phyloP scores from a whole-genome alignment of 2,888 invertebrate species.

The Acanthacorydalis orientalis region DNA sequence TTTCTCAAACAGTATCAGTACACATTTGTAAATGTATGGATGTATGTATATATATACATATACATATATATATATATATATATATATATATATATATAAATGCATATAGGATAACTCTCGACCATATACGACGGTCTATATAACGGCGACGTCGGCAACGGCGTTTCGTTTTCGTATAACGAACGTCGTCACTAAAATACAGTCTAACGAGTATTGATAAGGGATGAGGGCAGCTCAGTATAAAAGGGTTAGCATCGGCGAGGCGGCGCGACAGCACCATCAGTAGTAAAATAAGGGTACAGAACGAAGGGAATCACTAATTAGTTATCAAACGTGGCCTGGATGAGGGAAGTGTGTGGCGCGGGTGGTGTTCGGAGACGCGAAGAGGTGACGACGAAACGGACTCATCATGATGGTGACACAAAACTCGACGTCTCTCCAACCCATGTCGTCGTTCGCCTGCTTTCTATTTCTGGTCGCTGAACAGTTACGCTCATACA shows the following conservation, averaged over 20 bases:
- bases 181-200: background rate
- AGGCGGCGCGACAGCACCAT: no score
- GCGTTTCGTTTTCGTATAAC: background rate
- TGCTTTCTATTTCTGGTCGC: no score
- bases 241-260: constrained; percentile 21
- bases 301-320: constrained; percentile 33
- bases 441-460: no score
- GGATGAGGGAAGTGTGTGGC: constrained; percentile 12
- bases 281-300: constrained; percentile 27
- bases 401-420: constrained; percentile 1
- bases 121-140: background rate
- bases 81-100: background rate
- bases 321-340: constrained; percentile 39
- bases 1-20: no score
- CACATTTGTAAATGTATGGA: no score
- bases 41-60: background rate
- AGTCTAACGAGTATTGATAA: constrained; percentile 6
- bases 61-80: background rate
- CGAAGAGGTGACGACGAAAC: background rate
- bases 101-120: background rate
- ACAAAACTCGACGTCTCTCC: background rate
- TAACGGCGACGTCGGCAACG: background rate
- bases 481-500: no score
- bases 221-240: constrained; percentile 15
- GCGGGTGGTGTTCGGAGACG: background rate